A percentile compares a stretch with the other conserved stretches of the same genome.
These are phyloP conservation scores for Limnodromus scolopaceus DNA, from an alignment of 2,797 vertebrate genomes.

Conservation along the genomic window DNA sequence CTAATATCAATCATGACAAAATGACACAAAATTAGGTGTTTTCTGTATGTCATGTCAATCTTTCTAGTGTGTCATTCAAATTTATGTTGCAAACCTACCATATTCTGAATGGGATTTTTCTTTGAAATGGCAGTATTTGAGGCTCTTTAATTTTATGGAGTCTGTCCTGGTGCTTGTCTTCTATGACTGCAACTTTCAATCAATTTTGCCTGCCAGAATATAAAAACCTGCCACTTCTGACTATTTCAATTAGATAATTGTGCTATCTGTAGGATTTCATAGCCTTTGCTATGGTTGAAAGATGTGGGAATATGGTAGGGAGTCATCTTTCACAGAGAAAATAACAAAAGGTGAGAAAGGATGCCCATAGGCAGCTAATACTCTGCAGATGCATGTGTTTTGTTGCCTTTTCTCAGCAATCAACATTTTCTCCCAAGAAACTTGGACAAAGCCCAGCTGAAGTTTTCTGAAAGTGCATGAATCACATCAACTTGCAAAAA, in stretches of 20 bases:
- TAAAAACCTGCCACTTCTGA: not conserved
- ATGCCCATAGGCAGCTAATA: not conserved
- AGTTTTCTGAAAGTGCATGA: not conserved
- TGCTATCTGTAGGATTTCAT: not conserved
- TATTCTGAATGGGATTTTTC: not conserved
- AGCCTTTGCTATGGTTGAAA: not conserved
- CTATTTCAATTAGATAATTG: not conserved
- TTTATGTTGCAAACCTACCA: not conserved
- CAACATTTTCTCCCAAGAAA: not conserved
- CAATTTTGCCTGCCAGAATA: not conserved
- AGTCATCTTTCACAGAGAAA: not conserved
- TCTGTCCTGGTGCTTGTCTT: not conserved
- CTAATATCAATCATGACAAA: not conserved
- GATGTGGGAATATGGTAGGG: not conserved
- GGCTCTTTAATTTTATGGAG: not conserved
- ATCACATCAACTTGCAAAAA: not conserved
- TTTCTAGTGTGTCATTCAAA: not conserved
- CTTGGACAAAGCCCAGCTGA: not conserved
- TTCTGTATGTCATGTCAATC: not conserved
- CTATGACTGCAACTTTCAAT: not conserved
- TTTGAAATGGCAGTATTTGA: not conserved
- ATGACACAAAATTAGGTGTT: accelerated
- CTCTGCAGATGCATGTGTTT: not conserved
- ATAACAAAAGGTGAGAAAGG: not conserved
- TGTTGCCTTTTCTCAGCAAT: not conserved